Conservation (phyloP, 2,888 invertebrate species). For the Coleophora flavipennella region DNA sequence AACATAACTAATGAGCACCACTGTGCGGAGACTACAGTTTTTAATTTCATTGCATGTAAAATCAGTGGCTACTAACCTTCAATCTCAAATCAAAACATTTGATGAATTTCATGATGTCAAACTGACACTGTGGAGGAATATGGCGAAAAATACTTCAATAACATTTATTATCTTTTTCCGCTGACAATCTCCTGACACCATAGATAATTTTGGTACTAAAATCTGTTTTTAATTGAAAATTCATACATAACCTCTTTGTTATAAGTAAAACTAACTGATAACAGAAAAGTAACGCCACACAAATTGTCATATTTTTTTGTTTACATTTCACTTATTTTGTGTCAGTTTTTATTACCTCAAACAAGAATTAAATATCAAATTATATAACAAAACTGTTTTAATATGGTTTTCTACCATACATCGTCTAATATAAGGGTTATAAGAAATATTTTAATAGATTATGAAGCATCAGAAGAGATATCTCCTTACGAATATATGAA, state of each 20-base stretch:
- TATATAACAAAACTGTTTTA: slow-evolving; percentile 16
- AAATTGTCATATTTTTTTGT: slow-evolving; percentile 29
- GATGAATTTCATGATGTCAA: no score
- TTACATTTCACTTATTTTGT: slow-evolving; percentile 18
- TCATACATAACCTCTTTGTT: background rate
- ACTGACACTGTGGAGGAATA: no score
- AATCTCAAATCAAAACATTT: no score
- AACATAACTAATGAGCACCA: no score
- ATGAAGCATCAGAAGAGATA: slow-evolving; percentile 29
- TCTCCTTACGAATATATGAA: slow-evolving; percentile 56
- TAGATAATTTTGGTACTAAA: no score
- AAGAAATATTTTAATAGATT: slow-evolving; percentile 45
- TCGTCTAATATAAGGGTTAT: slow-evolving; percentile 53
- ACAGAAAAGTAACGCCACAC: background rate
- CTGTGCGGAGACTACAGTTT: no score
- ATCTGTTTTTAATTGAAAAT: no score
- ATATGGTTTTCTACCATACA: slow-evolving; percentile 59
- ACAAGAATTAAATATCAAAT: slow-evolving; percentile 17
- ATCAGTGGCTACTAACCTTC: no score
- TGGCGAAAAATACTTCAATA: no score
- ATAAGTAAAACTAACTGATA: background rate
- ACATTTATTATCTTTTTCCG: no score
- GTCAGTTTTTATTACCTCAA: slow-evolving; percentile 32
- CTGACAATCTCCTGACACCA: no score
- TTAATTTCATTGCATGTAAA: no score